Percentiles rank a stretch among this genome's conserved stretches.
These are phyloP conservation scores for Dioctria rufipes DNA, from an alignment of 2,888 invertebrate species.

Conservation along the genomic window DNA sequence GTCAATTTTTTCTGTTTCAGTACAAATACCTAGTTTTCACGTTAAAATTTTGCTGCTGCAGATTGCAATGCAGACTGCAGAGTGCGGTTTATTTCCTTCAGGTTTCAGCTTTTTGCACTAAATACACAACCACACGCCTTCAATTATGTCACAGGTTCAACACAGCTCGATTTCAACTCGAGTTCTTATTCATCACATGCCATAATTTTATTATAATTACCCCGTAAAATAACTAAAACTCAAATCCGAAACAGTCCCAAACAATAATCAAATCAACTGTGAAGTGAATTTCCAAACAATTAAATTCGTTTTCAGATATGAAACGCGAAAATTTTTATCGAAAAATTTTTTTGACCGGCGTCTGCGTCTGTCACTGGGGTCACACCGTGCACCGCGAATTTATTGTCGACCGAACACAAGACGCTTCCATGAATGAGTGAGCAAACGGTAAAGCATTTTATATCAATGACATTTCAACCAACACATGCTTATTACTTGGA, in stretches of 20 bases:
- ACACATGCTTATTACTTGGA: no score
- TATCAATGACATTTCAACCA: no score
- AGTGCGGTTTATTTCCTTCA: background rate
- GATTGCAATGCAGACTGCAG: background rate
- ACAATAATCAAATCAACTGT: background rate
- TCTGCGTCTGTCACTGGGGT: constrained; percentile 60
- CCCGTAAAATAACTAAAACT: no score
- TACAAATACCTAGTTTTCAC: background rate
- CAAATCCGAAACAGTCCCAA: no score
- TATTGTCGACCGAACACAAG: constrained; percentile 30
- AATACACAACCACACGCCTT: constrained; percentile 10
- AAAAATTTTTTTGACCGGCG: constrained; percentile 60
- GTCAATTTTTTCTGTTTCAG: background rate
- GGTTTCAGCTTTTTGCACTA: background rate
- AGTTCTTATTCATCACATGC: background rate
- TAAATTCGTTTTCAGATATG: background rate
- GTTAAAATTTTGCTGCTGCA: background rate
- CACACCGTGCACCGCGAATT: constrained; percentile 50
- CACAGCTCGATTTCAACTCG: background rate
- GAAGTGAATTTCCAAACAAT: background rate
- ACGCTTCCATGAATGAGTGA: constrained; percentile 50
- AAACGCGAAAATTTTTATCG: constrained; percentile 27
- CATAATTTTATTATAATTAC: no score
- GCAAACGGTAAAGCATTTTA: background rate
- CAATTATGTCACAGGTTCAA: constrained; percentile 37